A percentile compares a stretch with the other conserved stretches of the same genome.
These are phyloP conservation scores for Diloba caeruleocephala DNA, from an alignment of 2,888 invertebrate species.

Conservation along the genomic window DNA sequence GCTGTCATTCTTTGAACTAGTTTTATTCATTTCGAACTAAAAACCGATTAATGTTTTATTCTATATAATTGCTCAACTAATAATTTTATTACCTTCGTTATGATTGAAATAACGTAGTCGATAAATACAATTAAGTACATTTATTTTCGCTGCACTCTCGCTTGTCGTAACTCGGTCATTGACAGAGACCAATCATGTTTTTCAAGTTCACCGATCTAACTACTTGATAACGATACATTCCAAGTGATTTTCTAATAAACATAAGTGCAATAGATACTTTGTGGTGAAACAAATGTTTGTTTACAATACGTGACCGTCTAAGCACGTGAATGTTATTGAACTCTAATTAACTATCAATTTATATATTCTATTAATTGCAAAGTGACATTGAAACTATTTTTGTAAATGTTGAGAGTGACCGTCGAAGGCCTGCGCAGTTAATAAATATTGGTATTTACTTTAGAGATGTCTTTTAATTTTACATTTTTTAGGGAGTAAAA, in stretches of 20 bases:
- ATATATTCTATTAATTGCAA: conserved; percentile 1
- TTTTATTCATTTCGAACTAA: too few relatives aligned
- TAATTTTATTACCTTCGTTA: conserved; percentile 28
- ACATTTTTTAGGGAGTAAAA: too few relatives aligned
- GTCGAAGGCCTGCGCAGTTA: neutral
- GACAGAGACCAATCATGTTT: conserved; percentile 38
- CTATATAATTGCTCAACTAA: conserved; percentile 14
- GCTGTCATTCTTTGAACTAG: too few relatives aligned
- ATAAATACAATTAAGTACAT: conserved; percentile 24
- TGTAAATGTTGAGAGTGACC: neutral
- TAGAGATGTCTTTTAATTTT: too few relatives aligned
- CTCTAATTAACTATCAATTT: conserved; percentile 10
- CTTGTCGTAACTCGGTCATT: conserved; percentile 43
- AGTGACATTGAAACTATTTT: conserved; percentile 6
- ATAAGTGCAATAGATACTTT: conserved; percentile 20
- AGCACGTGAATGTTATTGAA: conserved; percentile 12
- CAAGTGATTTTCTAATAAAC: conserved; percentile 24
- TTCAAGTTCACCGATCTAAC: conserved; percentile 47
- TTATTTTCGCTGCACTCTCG: conserved; percentile 21
- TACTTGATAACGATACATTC: conserved; percentile 40
- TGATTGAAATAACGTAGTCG: conserved; percentile 21
- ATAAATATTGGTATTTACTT: too few relatives aligned
- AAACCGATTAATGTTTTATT: conserved; percentile 6
- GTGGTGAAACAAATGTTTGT: conserved; percentile 21
- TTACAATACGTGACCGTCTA: conserved; percentile 16